phyloP scores from a whole-genome alignment of 1,140 invertebrate species.

The Adoxophyes honmai region DNA sequence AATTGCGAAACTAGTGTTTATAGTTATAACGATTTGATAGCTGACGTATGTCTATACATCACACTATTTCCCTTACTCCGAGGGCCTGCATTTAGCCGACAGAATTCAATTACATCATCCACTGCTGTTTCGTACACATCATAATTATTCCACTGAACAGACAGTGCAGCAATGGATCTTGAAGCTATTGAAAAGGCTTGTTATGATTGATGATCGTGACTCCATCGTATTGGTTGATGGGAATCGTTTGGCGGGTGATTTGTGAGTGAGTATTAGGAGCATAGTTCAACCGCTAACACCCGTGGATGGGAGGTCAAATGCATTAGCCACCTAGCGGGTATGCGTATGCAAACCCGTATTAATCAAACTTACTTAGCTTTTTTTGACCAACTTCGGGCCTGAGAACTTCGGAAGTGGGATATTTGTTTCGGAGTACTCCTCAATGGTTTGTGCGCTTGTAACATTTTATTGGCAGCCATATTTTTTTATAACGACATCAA shows the following conservation, averaged over 20 bases:
- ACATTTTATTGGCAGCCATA: too few species aligned
- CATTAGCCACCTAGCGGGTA: conserved; percentile 72
- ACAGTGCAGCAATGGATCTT: too few species aligned
- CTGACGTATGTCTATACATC: conserved; percentile 62
- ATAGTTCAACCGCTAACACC: conserved; percentile 68
- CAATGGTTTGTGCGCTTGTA: too few species aligned
- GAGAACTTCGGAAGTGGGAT: conserved; percentile 7
- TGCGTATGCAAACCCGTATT: conserved; percentile 48
- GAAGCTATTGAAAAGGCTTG: conserved; percentile 17
- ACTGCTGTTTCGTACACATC: not conserved
- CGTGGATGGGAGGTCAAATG: conserved; percentile 61
- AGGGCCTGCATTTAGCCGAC: not conserved
- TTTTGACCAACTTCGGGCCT: conserved; percentile 18
- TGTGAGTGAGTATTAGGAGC: conserved; percentile 66
- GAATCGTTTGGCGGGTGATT: conserved; percentile 62
- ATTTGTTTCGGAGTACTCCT: not conserved
- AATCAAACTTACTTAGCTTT: conserved; percentile 48
- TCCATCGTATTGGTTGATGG: conserved; percentile 61
- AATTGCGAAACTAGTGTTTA: conserved; percentile 63
- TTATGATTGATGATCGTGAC: conserved; percentile 53
- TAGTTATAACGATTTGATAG: conserved; percentile 56
- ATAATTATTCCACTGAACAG: not conserved
- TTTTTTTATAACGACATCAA: not conserved
- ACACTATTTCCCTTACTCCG: conserved; percentile 32
- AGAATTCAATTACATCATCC: not conserved